A percentile compares a stretch with the other conserved stretches of the same genome.
These are phyloP conservation scores for Tauraco erythrolophus DNA, from an alignment of 2,113 vertebrate genomes.

Conservation along the genomic window DNA sequence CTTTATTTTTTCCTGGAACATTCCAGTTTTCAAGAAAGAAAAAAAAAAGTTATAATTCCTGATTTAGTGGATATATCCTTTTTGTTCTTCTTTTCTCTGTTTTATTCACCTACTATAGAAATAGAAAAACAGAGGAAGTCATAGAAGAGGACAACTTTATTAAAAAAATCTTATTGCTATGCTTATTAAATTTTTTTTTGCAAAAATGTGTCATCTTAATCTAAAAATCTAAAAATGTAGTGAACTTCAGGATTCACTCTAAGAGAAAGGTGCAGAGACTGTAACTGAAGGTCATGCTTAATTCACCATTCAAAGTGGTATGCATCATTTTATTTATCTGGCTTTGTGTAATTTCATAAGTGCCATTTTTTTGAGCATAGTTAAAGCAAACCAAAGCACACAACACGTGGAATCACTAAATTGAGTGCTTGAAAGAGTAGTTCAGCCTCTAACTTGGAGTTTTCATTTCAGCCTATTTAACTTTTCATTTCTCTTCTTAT, in stretches of 20 bases:
- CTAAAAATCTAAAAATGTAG: neutral
- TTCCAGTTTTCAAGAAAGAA: neutral
- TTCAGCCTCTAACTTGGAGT: neutral
- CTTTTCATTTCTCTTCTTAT: neutral
- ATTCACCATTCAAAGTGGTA: neutral
- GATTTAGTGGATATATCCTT: neutral
- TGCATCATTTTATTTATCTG: neutral
- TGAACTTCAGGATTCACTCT: neutral
- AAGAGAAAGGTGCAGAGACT: neutral
- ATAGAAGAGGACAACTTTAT: neutral
- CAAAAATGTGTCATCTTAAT: neutral
- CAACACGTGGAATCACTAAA: neutral
- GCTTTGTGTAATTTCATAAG: neutral
- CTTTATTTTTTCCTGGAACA: neutral
- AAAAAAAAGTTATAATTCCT: neutral
- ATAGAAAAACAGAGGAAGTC: neutral
- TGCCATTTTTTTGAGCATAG: accelerated
- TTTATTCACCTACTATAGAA: neutral
- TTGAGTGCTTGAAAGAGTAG: neutral
- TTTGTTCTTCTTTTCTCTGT: neutral
- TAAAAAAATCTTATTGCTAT: neutral
- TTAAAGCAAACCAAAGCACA: neutral
- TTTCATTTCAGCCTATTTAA: slow-evolving; percentile 19
- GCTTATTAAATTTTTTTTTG: neutral
- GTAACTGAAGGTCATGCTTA: neutral